Conservation (phyloP, 2,113 vertebrate species). For the Parus major region DNA sequence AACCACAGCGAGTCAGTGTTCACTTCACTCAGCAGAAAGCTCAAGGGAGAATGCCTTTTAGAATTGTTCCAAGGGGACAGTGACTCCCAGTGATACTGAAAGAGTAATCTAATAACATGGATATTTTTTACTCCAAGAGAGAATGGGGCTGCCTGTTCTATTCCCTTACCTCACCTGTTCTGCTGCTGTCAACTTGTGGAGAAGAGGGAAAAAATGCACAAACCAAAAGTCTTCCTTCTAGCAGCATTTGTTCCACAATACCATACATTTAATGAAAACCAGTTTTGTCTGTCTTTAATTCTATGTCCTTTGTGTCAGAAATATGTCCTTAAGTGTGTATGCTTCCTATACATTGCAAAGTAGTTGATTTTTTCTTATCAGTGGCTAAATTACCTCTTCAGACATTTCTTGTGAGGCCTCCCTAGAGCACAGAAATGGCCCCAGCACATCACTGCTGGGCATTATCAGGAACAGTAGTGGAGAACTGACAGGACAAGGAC, state of each 20-base stretch:
- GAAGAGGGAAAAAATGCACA: background rate
- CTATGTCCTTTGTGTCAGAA: background rate
- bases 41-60: background rate
- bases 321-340: background rate
- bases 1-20: slow-evolving; percentile 19
- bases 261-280: background rate
- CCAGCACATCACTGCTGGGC: background rate
- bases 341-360: background rate
- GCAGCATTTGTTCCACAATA: background rate
- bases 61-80: background rate
- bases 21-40: background rate
- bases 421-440: background rate
- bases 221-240: background rate
- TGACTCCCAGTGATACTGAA: background rate
- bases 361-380: background rate
- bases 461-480: background rate
- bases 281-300: background rate
- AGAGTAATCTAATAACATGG: background rate
- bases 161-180: background rate
- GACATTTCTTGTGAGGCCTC: background rate
- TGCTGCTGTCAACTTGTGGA: background rate
- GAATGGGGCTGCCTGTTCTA: background rate
- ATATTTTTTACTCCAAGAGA: background rate
- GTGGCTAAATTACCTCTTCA: background rate
- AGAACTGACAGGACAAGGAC: background rate